Conservation (phyloP, 2,797 vertebrate genomes). For the Antennarius maculatus region DNA sequence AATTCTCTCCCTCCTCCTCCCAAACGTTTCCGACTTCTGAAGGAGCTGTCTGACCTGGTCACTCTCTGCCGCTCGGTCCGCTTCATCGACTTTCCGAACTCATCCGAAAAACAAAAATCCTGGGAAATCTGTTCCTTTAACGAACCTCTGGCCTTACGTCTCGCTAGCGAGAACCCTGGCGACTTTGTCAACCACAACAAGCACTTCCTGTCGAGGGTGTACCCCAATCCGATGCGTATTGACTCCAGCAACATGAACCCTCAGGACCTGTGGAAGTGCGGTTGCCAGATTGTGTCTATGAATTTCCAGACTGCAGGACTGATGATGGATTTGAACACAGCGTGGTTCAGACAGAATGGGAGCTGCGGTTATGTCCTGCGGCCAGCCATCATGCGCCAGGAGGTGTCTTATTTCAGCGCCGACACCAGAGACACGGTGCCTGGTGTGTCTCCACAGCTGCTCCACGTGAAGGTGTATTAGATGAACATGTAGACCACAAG, state of each 20-base stretch:
- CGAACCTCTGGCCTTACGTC: constrained; percentile 87
- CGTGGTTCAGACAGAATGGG: constrained; percentile 94
- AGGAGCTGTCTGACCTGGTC: constrained; percentile 90
- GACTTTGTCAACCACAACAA: constrained; percentile 96
- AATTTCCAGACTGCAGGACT: constrained; percentile 94
- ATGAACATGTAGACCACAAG: neutral
- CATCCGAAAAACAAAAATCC: constrained; percentile 87
- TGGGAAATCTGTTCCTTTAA: constrained; percentile 93
- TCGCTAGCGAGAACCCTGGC: constrained; percentile 86
- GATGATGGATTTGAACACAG: constrained; percentile 95
- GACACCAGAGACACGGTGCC: constrained; percentile 92
- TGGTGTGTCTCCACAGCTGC: constrained; percentile 93
- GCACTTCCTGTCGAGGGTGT: constrained; percentile 89
- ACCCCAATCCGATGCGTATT: constrained; percentile 90
- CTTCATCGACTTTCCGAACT: constrained; percentile 88
- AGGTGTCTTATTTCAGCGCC: constrained; percentile 93
- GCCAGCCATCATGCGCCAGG: constrained; percentile 93
- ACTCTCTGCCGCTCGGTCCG: constrained; percentile 88
- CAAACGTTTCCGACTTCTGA: constrained; percentile 81
- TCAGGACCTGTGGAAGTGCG: constrained; percentile 95
- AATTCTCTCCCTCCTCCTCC: constrained; percentile 46
- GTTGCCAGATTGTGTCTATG: constrained; percentile 94
- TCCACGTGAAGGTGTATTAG: constrained; percentile 87
- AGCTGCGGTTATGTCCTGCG: constrained; percentile 92
- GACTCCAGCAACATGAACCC: constrained; percentile 97